Base-by-base conservation (phyloP, 2,113 vertebrate species). In the Choloepus hoffmanni region DNA sequence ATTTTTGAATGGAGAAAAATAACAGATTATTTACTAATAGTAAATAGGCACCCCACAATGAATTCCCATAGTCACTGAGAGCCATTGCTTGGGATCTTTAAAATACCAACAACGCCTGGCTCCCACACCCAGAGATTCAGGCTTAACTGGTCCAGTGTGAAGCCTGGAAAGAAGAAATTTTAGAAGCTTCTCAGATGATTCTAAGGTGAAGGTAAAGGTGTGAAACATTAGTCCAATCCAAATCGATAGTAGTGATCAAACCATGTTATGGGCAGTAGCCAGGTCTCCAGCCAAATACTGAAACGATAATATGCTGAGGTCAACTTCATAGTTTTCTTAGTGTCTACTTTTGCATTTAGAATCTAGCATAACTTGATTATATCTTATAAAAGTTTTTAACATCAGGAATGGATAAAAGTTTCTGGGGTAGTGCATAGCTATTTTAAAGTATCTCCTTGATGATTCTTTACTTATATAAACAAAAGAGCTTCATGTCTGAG, bases 381-480 rank as follows among this genome's bases (percentile, higher is more conserved):
- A n/a, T 40, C 50, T 58, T 40, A 24, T 58, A 62, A 45, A 24
- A 33, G 28, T 65, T 78, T 77, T 72, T 18, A 58, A 33, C 3
- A 24, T 40, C 86, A 12, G 24, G 3, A 85, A 21, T 76, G 48
- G 48, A 91, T 63, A 95, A 77, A 77, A 50, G 5, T 84, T 95
- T 79, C 53, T 48, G 19, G 23, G 19, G 5, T 36, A 43, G 40
- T 19, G 15, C 85, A 8, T 23, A 82, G 68, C 12, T 81, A 63
- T 65, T 76, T 92, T 86, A 18, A 81, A 92, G 7, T 73, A 87
- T 63, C 19, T 53, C 9, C 12, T 85, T 94, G 40, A 11, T n/a
- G 6, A 60, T 81, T 74, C 26, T 95, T 90, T 93, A 73, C 60
- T 95, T 85, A 36, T 72, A 72, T 13, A n/a, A 92, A 23, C 45